phyloP scores from a whole-genome alignment of 1,140 invertebrate species.

The Frieseomelitta varia region DNA sequence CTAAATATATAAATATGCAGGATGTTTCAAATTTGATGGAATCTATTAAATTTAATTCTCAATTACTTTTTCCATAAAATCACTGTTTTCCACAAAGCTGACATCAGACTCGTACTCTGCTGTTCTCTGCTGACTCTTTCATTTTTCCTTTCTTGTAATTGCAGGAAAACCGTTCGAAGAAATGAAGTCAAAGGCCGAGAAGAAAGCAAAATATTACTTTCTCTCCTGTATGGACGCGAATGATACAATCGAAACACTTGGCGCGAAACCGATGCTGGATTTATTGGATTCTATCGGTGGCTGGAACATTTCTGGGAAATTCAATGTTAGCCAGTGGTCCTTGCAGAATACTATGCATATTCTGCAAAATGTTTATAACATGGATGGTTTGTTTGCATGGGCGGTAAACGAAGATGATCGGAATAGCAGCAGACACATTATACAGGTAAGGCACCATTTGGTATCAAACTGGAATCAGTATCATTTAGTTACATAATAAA shows the following conservation, averaged over 20 bases:
- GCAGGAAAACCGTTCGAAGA: constrained; percentile 84
- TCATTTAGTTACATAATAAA: too few species aligned
- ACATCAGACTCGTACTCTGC: background rate
- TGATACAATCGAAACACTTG: constrained; percentile 93
- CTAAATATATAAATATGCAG: background rate
- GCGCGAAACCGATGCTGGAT: constrained; percentile 90
- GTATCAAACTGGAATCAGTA: too few species aligned
- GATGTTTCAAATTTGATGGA: too few species aligned
- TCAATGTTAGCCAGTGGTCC: constrained; percentile 87
- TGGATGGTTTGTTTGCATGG: constrained; percentile 95
- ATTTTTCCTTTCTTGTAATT: background rate
- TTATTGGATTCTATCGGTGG: constrained; percentile 89
- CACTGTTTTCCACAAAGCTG: fast-evolving
- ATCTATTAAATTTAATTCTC: too few species aligned
- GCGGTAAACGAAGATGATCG: constrained; percentile 96
- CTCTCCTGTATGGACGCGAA: constrained; percentile 96
- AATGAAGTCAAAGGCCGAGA: constrained; percentile 90
- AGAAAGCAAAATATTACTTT: constrained; percentile 95
- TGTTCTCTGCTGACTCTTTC: too few species aligned
- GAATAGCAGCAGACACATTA: constrained; percentile 93
- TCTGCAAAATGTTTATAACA: constrained; percentile 93
- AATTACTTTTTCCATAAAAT: background rate
- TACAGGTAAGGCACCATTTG: constrained; percentile 85
- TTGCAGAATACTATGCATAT: constrained; percentile 90
- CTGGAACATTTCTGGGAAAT: constrained; percentile 88